Conservation (phyloP, 2,888 invertebrate species). For the Cataglyphis albicans region DNA sequence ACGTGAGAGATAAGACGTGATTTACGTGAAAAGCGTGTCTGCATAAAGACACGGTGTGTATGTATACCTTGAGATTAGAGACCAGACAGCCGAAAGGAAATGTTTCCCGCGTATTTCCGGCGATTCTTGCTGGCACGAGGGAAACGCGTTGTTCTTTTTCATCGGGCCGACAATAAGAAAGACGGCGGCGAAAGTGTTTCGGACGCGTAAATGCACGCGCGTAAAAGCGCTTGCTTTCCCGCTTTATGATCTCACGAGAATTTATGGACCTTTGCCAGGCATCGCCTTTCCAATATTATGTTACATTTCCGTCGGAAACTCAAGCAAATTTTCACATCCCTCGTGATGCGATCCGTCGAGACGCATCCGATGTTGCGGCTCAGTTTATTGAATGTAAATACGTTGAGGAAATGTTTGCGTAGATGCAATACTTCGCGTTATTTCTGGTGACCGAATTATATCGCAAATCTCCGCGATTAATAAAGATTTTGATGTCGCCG, state of each 20-base stretch:
- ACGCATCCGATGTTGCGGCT: constrained; percentile 1
- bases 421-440: neutral
- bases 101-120: constrained; percentile 42
- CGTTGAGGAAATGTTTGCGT: neutral
- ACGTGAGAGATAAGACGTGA: constrained; percentile 36
- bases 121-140: constrained; percentile 21
- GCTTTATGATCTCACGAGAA: constrained; percentile 31
- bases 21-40: constrained; percentile 39
- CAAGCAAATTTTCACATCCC: constrained; percentile 2
- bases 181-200: constrained; percentile 39
- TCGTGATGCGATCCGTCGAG: constrained; percentile 28
- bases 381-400: constrained; percentile 28
- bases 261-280: constrained; percentile 35
- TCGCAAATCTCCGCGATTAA: neutral
- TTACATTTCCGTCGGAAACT: constrained; percentile 21
- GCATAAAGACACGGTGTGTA: constrained; percentile 18
- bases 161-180: neutral
- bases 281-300: constrained; percentile 28
- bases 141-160: constrained; percentile 9
- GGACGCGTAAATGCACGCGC: constrained; percentile 22
- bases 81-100: constrained; percentile 23
- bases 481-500: neutral
- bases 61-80: constrained; percentile 29
- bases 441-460: neutral
- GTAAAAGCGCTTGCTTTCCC: constrained; percentile 15